Evolutionary conservation across 2,797 vertebrate species (phyloP), one percentile per base, ranked within the genome.

Genomic region (Myotis daubentonii): DNA sequence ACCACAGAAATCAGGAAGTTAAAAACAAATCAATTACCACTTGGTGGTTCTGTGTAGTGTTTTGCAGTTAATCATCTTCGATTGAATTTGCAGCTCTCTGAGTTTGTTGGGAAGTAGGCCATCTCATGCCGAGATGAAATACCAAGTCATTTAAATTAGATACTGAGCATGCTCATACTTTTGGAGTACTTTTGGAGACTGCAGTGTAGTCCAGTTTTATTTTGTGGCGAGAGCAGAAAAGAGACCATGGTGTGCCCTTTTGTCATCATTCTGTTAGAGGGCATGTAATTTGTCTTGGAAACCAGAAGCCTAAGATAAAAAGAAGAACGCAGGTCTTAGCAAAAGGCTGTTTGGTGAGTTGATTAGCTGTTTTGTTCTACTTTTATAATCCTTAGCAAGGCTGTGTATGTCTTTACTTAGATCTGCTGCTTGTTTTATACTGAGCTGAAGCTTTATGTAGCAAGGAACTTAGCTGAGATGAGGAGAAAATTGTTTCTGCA

Each of bases 161-260:
- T 92, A 97, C 97, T 25, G 98, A 99, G 99, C 99, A 98, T 98
- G 98, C 99, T 99, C 98, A 92, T 80, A 96, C 71, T 62, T 62
- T 16, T 15, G 83, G 96, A 96, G 97, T 97, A 97, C 97, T 97
- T 96, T 89, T 22, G 85, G 96, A 92, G 97, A 94, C 89, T 97
- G 96, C 97, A 86, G 94, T 0, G 92, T 92, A 78, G 84, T 95
- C 97, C 68, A 9, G 95, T 87, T 95, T 96, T 88, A 89, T 82
- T 83, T 92, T 88, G 96, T 72, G 62, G 93, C 93, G 96, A 96
- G 71, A 97, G 94, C 91, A 89, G 90, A 47, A 89, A 53, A 96
- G 95, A 96, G 93, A 97, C 93, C 96, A 7, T 44, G 10, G 89
- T 84, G 4, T 95, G 97, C 91, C 82, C 95, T 94, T 97, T 96